Evolutionary conservation across 2,888 invertebrate genomes (phyloP), one percentile per base, ranked within the genome.

Genomic region (Biston betularia): DNA sequence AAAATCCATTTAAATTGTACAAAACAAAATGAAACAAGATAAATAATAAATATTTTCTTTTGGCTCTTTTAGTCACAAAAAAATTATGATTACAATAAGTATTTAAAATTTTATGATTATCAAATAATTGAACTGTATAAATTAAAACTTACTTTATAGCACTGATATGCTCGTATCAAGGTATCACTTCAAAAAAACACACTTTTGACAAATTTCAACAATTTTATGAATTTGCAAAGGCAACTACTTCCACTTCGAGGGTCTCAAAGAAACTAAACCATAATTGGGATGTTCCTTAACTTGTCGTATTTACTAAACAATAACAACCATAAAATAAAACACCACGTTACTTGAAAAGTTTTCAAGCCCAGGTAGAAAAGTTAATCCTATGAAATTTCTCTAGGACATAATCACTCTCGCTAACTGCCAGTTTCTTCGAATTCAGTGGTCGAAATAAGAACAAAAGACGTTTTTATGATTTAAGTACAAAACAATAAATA

Each of bases 241-340:
- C 24, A 24, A 1, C 63, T 67, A 71, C 75, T 50, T 54, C 59
- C 75, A 52, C 74, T 24, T 64, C 74, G 46, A 65, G 42, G 59
- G 57, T 62, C 65, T 46, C 34, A 59, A 60, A 34, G 35, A 62
- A 50, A 81, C 76, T 80, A 70, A 75, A 62, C 11, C 70, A 63
- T 60, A 65, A 72, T 71, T 65, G 61, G 45, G 40, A 64, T 64
- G 38, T 63, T 63, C 67, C 68, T 61, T 63, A 61, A 68, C 74
- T 73, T 61, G 77, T 73, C 65, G 70, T 72, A 74, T 66, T 62
- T 66, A 63, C 59, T 68, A 67, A 48, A 50, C 65, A 69, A 63
- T 68, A 46, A 48, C 65, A 69, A 63, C 70, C 72, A 74, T 75
- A 76, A 76, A 79, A 77, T 75, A 76, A 80, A 79, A 79, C 71